Conservation (phyloP, 2,797 vertebrate genomes). For the Gastrophryne carolinensis region DNA sequence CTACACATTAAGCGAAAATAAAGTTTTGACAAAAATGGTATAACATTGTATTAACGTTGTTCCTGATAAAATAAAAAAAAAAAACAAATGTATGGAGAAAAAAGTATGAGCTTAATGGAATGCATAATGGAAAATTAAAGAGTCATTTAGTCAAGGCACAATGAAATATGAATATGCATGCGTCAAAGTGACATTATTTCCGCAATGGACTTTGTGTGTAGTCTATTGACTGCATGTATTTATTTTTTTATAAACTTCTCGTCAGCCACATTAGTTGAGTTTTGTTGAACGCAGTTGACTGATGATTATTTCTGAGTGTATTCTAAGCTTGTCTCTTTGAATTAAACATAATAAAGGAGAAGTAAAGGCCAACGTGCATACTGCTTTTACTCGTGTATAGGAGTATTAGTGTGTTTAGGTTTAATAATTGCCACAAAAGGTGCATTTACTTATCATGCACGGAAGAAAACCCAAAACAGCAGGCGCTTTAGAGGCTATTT, state of each 20-base stretch:
- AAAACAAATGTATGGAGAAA: conserved; percentile 1
- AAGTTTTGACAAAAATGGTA: conserved; percentile 61
- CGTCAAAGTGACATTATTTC: conserved; percentile 25
- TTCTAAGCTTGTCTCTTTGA: background rate
- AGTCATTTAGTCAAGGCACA: conserved; percentile 49
- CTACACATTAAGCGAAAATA: conserved; percentile 76
- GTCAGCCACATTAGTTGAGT: conserved; percentile 6
- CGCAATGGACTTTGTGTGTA: conserved; percentile 29
- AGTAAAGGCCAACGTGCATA: no score
- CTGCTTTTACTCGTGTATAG: no score
- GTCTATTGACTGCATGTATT: conserved; percentile 16
- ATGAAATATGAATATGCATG: conserved; percentile 49
- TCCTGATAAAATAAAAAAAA: conserved; percentile 45
- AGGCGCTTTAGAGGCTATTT: no score
- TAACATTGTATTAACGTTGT: conserved; percentile 51
- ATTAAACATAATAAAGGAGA: background rate
- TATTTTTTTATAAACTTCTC: conserved; percentile 21
- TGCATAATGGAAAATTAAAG: conserved; percentile 53
- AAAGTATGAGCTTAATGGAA: conserved; percentile 51
- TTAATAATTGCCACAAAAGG: no score
- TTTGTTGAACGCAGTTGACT: background rate
- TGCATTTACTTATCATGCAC: no score
- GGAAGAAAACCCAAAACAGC: no score
- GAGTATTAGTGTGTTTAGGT: no score
- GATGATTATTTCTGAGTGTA: background rate